Conservation (phyloP, 2,888 invertebrate genomes). For the Carterocephalus palaemon region DNA sequence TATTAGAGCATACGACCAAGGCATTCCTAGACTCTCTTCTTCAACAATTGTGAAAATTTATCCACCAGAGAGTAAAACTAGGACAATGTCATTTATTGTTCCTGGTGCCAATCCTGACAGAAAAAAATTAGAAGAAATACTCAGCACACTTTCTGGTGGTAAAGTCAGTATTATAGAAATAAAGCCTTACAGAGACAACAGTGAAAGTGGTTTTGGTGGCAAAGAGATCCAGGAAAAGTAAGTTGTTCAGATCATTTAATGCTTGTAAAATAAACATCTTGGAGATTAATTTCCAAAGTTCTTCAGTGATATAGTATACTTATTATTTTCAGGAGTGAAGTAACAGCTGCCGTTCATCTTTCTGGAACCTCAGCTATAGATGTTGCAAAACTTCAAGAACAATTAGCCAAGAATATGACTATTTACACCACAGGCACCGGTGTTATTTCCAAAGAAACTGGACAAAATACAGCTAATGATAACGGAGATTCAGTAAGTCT, state of each 20-base stretch:
- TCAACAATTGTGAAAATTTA: constrained; percentile 87
- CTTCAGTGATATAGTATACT: not conserved
- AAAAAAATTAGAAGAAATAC: constrained; percentile 84
- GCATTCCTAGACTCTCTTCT: constrained; percentile 86
- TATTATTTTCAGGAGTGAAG: constrained; percentile 80
- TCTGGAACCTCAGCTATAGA: constrained; percentile 83
- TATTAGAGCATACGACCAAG: constrained; percentile 90
- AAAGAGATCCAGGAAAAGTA: constrained; percentile 78
- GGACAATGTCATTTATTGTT: constrained; percentile 89
- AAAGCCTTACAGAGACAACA: constrained; percentile 81
- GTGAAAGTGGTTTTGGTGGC: constrained; percentile 73
- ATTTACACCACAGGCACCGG: constrained; percentile 58
- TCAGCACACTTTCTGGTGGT: constrained; percentile 88
- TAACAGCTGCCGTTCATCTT: constrained; percentile 84
- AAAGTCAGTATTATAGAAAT: constrained; percentile 87
- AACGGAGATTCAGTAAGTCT: constrained; percentile 60
- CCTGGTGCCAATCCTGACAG: constrained; percentile 87
- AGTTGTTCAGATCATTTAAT: constrained; percentile 32
- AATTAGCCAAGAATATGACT: constrained; percentile 71
- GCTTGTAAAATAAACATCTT: not conserved
- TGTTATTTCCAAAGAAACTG: constrained; percentile 32
- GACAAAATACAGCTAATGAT: constrained; percentile 36
- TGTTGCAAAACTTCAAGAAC: constrained; percentile 84
- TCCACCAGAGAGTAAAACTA: constrained; percentile 86
- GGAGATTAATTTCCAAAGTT: not conserved